Evolutionary conservation across 1,140 invertebrate species (phyloP), one percentile per base, ranked within the genome.

Genomic region (Aphaenogaster floridana): DNA sequence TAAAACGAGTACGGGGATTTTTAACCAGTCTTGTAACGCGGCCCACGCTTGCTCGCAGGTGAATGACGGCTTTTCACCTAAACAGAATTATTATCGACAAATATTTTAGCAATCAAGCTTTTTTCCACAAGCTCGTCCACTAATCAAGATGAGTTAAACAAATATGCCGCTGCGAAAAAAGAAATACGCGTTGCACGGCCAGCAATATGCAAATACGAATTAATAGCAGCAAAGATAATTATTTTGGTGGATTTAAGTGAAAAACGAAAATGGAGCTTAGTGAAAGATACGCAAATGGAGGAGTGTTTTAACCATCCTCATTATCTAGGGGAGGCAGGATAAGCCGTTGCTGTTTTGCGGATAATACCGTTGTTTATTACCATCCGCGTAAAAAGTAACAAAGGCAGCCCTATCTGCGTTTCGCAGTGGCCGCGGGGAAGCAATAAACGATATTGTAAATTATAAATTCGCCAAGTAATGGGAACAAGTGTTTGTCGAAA

Each of bases 311-410:
- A 74, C 54, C 34, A 13, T 39, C 4, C 80, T 74, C 69, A 84
- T 84, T 84, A 84, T 74, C 69, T 39, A 21, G 7, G 11, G 13
- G n/a, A 45, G 8, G 54, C 42, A 11, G 80, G 54, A 84, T 76
- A 76, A 84, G 34, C 80, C 79, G 50, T 9, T 36, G 54, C 54
- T 83, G 54, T 83, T 83, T 83, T 76, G 54, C 13, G 69, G 69
- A 63, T 84, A 84, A 84, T 84, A 84, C 45, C 80, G 69, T 74
- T 84, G 69, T 76, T 84, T 84, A 84, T 84, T 50, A 61, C 57
- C 1, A 34, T 17, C n/a, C 54, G 7, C 4, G 8, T 50, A 84
- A 84, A 84, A 76, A 84, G 69, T 76, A 84, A 84, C 28, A 28
- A 74, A 84, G 63, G 28, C 42, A 21, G 45, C 28, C 54, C 68